Evolutionary conservation across 2,888 invertebrate species (phyloP).

Genomic region (Andrena camellia): DNA sequence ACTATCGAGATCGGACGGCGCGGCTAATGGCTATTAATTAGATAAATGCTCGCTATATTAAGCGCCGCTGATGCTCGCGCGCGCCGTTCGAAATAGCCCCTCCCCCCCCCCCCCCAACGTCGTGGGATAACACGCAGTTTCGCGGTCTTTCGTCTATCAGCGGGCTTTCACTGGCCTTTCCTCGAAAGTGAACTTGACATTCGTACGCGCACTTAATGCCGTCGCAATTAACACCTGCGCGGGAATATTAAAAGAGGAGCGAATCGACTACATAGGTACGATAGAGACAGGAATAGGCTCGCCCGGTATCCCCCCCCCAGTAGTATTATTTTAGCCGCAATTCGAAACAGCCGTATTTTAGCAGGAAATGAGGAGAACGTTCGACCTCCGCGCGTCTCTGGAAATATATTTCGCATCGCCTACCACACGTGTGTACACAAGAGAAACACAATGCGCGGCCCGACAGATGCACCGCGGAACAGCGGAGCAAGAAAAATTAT

Average conservation of each 20-base stretch:
- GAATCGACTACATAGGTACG: no score
- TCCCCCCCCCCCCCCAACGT: no score
- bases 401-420: constrained; percentile 1
- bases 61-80: constrained; percentile 78
- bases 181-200: neutral
- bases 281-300: no score
- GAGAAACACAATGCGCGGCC: neutral
- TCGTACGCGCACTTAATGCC: neutral
- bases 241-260: no score
- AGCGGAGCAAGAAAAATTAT: neutral
- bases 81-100: constrained; percentile 80
- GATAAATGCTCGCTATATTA: constrained; percentile 81
- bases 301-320: no score
- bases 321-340: neutral
- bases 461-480: neutral
- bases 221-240: neutral
- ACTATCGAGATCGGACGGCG: constrained; percentile 44
- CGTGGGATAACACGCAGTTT: constrained; percentile 71
- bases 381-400: constrained; percentile 27
- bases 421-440: constrained; percentile 34
- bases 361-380: neutral
- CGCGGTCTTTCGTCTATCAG: constrained; percentile 49
- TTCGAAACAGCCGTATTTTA: neutral
- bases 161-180: constrained; percentile 1
- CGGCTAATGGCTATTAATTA: constrained; percentile 83